Conservation (phyloP, 64 coral and sea anemone species). For the Stylophora pistillata region DNA sequence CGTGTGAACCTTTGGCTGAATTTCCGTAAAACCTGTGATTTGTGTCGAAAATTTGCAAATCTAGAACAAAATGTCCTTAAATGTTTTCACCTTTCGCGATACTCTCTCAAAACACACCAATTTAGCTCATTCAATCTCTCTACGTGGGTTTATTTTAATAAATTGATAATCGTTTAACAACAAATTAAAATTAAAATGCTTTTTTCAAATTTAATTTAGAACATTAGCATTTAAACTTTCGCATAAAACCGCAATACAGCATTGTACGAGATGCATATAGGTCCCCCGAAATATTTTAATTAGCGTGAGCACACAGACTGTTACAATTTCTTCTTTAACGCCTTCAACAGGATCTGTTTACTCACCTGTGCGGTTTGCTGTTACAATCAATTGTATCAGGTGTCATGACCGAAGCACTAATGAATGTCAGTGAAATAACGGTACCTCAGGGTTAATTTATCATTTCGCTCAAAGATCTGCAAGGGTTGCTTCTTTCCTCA, state of each 20-base stretch:
- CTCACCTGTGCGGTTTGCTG: slow-evolving; percentile 2
- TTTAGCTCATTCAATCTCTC: background rate
- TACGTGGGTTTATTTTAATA: background rate
- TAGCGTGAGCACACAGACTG: slow-evolving; percentile 3
- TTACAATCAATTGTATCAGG: slow-evolving; percentile 17
- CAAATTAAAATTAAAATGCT: too few relatives aligned
- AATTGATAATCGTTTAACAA: too few relatives aligned
- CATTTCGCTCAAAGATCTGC: background rate
- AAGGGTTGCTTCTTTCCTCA: background rate
- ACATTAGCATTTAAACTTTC: too few relatives aligned
- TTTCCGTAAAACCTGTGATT: too few relatives aligned
- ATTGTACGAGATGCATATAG: background rate
- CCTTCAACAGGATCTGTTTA: background rate
- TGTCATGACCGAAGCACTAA: slow-evolving; percentile 2
- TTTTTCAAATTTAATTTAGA: too few relatives aligned
- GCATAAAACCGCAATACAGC: too few relatives aligned
- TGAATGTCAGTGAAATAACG: background rate
- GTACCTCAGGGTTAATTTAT: background rate
- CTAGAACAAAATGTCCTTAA: too few relatives aligned
- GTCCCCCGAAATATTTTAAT: background rate
- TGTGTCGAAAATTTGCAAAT: too few relatives aligned
- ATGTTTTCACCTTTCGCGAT: too few relatives aligned
- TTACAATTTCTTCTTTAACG: background rate
- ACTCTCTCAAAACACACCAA: too few relatives aligned
- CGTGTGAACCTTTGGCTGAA: too few relatives aligned